These are phyloP conservation scores for Coleophora flavipennella DNA, from an alignment of 2,888 invertebrate genomes.

Conservation along the genomic window DNA sequence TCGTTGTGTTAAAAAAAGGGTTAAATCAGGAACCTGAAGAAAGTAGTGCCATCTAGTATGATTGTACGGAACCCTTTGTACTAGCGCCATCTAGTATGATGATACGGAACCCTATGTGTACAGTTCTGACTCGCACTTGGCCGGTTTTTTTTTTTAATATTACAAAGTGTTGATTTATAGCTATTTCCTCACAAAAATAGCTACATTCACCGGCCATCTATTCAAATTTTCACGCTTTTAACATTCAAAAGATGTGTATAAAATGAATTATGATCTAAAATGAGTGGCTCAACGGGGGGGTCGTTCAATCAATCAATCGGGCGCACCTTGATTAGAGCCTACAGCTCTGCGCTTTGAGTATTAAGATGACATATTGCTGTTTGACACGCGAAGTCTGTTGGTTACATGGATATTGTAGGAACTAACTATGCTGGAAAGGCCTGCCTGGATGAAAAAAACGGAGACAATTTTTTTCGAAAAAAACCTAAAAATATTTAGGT, in stretches of 20 bases:
- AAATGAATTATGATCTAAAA: slow-evolving; percentile 13
- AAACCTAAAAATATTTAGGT: no score
- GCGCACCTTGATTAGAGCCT: slow-evolving; percentile 12
- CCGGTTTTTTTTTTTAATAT: no score
- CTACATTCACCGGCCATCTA: slow-evolving; percentile 7
- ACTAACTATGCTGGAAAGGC: slow-evolving; percentile 12
- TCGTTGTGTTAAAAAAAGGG: no score
- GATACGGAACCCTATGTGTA: no score
- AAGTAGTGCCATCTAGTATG: no score
- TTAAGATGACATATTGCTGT: slow-evolving; percentile 53
- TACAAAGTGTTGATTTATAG: no score
- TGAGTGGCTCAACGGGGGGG: slow-evolving; percentile 7
- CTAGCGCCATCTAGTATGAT: no score
- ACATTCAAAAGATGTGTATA: slow-evolving; percentile 3
- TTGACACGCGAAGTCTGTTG: slow-evolving; percentile 44
- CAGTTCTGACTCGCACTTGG: no score
- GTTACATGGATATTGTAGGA: slow-evolving; percentile 1
- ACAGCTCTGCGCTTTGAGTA: slow-evolving; percentile 19
- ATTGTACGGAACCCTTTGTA: no score
- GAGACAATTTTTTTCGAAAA: no score
- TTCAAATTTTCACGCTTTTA: neutral
- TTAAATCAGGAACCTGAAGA: no score
- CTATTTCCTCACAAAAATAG: neutral
- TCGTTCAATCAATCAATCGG: slow-evolving; percentile 13
- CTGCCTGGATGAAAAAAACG: slow-evolving; percentile 1